phyloP scores from a whole-genome alignment of 1,140 invertebrate genomes.

The Anoplophora glabripennis region DNA sequence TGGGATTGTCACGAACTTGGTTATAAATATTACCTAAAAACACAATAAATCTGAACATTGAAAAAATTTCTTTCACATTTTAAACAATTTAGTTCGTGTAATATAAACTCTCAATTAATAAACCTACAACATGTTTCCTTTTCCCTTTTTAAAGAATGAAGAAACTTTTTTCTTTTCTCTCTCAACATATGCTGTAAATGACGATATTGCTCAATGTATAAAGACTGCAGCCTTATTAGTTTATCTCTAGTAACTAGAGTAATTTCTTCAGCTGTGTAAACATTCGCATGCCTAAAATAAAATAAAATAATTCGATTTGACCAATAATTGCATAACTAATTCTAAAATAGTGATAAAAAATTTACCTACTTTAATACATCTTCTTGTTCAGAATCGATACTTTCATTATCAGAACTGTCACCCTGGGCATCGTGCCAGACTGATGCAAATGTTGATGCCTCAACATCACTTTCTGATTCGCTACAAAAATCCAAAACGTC shows the following conservation, averaged over 20 bases:
- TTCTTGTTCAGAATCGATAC: conserved; percentile 73
- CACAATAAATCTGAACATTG: not conserved
- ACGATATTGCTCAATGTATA: conserved; percentile 82
- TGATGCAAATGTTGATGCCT: conserved; percentile 61
- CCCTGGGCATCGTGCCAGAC: conserved; percentile 63
- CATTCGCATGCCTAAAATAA: conserved; percentile 72
- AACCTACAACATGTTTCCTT: conserved; percentile 76
- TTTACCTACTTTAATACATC: conserved; percentile 70
- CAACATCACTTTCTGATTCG: conserved; percentile 71
- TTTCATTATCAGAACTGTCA: conserved; percentile 73
- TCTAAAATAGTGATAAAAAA: too few relatives aligned
- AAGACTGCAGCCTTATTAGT: conserved; percentile 71
- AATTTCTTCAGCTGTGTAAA: conserved; percentile 85
- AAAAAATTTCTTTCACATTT: too few relatives aligned
- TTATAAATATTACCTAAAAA: conserved; percentile 68
- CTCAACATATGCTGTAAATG: conserved; percentile 69
- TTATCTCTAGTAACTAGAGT: conserved; percentile 74
- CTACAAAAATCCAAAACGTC: conserved; percentile 66
- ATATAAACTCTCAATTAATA: not conserved
- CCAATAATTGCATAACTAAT: not conserved
- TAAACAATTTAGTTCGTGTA: not conserved
- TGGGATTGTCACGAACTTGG: conserved; percentile 63
- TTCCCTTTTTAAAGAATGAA: conserved; percentile 70
- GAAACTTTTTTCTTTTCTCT: conserved; percentile 71
- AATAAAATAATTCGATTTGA: conserved; percentile 8